Evolutionary conservation across 2,797 vertebrate genomes (phyloP).

Genomic region (Muscicapa striata): DNA sequence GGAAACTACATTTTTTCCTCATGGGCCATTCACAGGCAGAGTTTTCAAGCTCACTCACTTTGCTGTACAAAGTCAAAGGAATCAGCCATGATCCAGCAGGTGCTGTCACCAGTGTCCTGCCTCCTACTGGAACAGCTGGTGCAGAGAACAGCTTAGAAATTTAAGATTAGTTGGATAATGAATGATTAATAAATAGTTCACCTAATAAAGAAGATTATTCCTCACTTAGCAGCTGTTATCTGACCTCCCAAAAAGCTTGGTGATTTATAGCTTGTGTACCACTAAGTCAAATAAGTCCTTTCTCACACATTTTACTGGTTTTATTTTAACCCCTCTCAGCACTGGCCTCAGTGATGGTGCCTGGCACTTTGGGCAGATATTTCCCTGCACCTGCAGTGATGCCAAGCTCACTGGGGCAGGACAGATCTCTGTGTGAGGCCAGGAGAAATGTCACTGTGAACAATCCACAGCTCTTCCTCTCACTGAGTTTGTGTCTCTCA

Average conservation of each 20-base stretch:
- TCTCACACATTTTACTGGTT: neutral
- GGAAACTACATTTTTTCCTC: neutral
- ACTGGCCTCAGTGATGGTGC: fast-evolving
- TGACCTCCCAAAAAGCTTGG: neutral
- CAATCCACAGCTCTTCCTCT: neutral
- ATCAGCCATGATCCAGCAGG: neutral
- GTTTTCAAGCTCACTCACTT: neutral
- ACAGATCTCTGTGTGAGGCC: neutral
- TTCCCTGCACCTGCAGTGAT: neutral
- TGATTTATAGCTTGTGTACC: neutral
- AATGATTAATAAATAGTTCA: neutral
- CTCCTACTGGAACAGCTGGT: neutral
- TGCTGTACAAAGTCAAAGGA: neutral
- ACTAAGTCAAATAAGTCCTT: neutral
- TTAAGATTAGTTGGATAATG: neutral
- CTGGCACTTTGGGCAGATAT: neutral
- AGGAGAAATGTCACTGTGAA: neutral
- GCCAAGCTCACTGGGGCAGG: neutral
- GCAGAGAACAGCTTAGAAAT: neutral
- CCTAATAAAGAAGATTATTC: neutral
- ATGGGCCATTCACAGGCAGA: neutral
- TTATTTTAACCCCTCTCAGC: neutral
- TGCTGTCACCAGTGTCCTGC: neutral
- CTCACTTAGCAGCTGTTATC: neutral
- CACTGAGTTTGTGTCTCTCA: neutral